Conservation (phyloP, 2,113 vertebrate genomes). For the Oreochromis aureus region DNA sequence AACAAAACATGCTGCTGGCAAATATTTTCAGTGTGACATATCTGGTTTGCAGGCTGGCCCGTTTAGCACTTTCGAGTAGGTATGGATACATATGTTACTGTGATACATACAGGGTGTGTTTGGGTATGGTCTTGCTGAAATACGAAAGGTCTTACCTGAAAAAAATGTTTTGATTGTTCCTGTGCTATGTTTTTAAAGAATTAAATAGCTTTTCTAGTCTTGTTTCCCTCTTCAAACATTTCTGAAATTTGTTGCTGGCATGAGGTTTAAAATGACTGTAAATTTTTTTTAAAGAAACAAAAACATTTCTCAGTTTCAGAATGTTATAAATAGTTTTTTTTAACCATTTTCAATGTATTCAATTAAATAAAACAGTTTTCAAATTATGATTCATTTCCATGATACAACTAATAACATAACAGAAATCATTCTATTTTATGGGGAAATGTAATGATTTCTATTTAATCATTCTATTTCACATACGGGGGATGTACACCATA, state of each 20-base stretch:
- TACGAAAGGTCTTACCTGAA: neutral
- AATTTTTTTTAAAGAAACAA: neutral
- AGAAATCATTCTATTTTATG: neutral
- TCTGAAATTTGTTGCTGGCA: neutral
- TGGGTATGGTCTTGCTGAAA: neutral
- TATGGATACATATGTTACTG: neutral
- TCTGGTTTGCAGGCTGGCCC: neutral
- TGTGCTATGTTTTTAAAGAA: neutral
- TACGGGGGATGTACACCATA: neutral
- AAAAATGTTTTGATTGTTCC: neutral
- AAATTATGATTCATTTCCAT: neutral
- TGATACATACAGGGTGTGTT: neutral
- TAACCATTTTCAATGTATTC: neutral
- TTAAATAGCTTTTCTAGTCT: neutral
- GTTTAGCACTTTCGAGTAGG: neutral
- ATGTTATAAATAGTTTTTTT: neutral
- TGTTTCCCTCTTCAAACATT: neutral
- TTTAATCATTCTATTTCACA: neutral
- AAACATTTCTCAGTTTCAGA: neutral
- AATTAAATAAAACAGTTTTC: neutral
- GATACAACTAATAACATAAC: neutral
- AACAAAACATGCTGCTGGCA: neutral
- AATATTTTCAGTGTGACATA: neutral
- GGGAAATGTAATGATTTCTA: neutral
- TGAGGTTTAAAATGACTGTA: neutral